Base-by-base conservation (phyloP, 1,140 invertebrate genomes). In the Euglossa dilemma region DNA sequence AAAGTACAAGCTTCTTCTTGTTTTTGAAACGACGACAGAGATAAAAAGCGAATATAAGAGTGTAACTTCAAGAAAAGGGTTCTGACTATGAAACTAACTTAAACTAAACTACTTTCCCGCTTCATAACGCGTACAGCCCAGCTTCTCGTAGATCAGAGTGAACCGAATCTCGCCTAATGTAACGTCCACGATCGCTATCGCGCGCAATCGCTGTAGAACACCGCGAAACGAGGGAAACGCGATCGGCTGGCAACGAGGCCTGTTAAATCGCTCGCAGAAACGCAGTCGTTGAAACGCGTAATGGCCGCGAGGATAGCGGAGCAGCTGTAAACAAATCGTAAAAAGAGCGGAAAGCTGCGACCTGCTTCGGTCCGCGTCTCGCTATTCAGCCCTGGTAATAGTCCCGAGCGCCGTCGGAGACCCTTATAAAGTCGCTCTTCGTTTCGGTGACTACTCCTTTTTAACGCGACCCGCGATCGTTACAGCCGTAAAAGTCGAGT, bases 251-350 rank as follows among this genome's bases (percentile, higher is more conserved):
- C n/a, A n/a, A 25, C 11, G 45, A 2, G 25, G 59, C 25, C 14
- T 14, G 63, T 89, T 78, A 85, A 89, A 85, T 85, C 77, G 84
- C 82, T 36, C 1, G 4, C 20, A 63, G 74, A 57, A 76, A 82
- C 63, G 73, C 45, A 64, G 83, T 87, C 83, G 86, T 90, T 85
- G 85, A 85, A 83, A 86, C 76, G 87, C 76, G 88, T 87, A 87
- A 88, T 64, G 63, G 76, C 61, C 66, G 70, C 81, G 67, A 18
- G 43, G 28, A 50, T 67, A 70, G 23, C 59, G 80, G 59, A 76
- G 85, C 47, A 50, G 90, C 86, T 92, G 92, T 93, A 92, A 93
- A 92, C 91, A 93, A 93, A 93, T 93, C 92, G 91, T 93, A 93
- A 93, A 93, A 91, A 84, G 79, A 87, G 71, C 80, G 85, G 85